Conservation (phyloP, 2,113 vertebrate species). For the Mugil cephalus region DNA sequence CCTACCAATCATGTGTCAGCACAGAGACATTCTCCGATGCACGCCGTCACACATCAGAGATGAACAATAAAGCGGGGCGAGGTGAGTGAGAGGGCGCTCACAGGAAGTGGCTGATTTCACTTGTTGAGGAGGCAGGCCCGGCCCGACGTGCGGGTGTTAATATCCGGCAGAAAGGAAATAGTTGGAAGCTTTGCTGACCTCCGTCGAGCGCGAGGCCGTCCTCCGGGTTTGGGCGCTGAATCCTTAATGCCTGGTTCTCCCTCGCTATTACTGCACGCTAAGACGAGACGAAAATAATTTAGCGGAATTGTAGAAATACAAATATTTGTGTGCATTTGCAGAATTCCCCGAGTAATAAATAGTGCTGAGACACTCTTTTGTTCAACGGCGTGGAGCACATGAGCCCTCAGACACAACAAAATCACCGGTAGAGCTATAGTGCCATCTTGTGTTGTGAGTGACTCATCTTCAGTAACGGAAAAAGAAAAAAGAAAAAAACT, state of each 20-base stretch:
- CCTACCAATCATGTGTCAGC: conserved; percentile 72
- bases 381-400: conserved; percentile 14
- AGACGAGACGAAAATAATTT: neutral
- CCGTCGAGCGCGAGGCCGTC: conserved; percentile 26
- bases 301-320: neutral
- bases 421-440: conserved; percentile 43
- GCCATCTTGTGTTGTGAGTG: conserved; percentile 70
- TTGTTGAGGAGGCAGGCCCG: conserved; percentile 49
- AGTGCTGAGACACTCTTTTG: conserved; percentile 20
- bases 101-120: conserved; percentile 76
- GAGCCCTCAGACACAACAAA: neutral
- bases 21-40: conserved; percentile 58
- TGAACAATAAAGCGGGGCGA: conserved; percentile 73
- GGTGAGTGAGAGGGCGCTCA: conserved; percentile 63
- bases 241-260: conserved; percentile 38
- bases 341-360: neutral
- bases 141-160: conserved; percentile 67
- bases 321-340: neutral
- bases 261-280: neutral
- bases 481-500: no score
- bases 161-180: conserved; percentile 69
- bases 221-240: conserved; percentile 33
- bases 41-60: conserved; percentile 77
- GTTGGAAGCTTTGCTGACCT: conserved; percentile 58
- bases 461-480: neutral